These are phyloP conservation scores for Holacanthus passer DNA, from an alignment of 2,113 vertebrate species.

Conservation along the genomic window DNA sequence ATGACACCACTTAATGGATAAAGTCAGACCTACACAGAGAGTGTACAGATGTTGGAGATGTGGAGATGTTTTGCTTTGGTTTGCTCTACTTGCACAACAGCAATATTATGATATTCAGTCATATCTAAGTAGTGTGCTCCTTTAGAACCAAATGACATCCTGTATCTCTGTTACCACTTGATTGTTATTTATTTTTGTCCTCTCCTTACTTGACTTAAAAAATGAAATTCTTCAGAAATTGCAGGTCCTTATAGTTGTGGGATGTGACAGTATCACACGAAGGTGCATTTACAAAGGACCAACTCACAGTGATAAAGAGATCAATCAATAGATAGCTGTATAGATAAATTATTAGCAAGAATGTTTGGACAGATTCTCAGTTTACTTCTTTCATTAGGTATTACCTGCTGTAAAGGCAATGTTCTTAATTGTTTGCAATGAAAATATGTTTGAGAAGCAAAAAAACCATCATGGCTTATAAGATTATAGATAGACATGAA, in stretches of 20 bases:
- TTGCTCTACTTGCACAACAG: not conserved
- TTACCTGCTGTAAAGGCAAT: too few species aligned
- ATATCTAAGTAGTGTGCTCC: not conserved
- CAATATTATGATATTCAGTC: not conserved
- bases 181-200: not conserved
- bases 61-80: not conserved
- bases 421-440: too few species aligned
- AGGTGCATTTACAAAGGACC: too few species aligned
- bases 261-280: too few species aligned
- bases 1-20: not conserved
- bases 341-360: not conserved
- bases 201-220: not conserved
- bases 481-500: too few species aligned
- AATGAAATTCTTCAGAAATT: not conserved
- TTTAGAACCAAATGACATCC: not conserved
- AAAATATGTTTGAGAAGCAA: not conserved
- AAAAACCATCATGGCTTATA: not conserved
- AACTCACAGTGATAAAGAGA: not conserved
- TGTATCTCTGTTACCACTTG: not conserved
- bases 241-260: not conserved
- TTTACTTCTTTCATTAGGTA: too few species aligned
- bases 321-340: not conserved
- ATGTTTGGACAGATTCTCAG: not conserved
- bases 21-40: not conserved
- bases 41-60: not conserved